Evolutionary conservation across 2,113 vertebrate genomes (phyloP).

Genomic region (Prolemur simus): DNA sequence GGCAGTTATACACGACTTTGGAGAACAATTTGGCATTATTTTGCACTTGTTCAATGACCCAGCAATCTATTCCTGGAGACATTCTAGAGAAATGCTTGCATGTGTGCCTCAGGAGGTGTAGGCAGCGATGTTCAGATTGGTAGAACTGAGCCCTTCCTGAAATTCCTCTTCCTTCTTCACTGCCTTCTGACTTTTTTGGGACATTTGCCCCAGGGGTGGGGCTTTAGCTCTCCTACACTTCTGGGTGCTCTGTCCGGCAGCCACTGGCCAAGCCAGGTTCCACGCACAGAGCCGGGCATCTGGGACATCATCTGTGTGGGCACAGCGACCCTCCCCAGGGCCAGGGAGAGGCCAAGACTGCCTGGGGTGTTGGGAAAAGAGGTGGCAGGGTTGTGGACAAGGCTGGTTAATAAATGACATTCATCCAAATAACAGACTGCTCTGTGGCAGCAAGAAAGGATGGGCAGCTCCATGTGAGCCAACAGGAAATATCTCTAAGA

Average conservation of each 20-base stretch:
- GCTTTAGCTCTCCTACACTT: background rate
- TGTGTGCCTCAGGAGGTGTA: background rate
- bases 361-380: background rate
- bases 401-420: background rate
- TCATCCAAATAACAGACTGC: background rate
- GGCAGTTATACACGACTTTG: background rate
- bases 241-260: background rate
- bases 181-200: background rate
- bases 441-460: background rate
- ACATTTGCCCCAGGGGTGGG: background rate
- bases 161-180: background rate
- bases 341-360: background rate
- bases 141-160: background rate
- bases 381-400: background rate
- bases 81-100: background rate
- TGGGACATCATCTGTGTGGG: background rate
- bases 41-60: background rate
- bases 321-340: background rate
- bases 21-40: background rate
- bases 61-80: background rate
- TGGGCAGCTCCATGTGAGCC: fast-evolving
- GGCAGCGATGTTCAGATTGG: fast-evolving
- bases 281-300: background rate
- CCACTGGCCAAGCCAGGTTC: background rate
- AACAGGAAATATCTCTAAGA: background rate